A percentile compares a stretch with the other conserved stretches of the same genome.
Evolutionary conservation across 2,113 vertebrate species (phyloP).

Genomic region (Menura novaehollandiae): DNA sequence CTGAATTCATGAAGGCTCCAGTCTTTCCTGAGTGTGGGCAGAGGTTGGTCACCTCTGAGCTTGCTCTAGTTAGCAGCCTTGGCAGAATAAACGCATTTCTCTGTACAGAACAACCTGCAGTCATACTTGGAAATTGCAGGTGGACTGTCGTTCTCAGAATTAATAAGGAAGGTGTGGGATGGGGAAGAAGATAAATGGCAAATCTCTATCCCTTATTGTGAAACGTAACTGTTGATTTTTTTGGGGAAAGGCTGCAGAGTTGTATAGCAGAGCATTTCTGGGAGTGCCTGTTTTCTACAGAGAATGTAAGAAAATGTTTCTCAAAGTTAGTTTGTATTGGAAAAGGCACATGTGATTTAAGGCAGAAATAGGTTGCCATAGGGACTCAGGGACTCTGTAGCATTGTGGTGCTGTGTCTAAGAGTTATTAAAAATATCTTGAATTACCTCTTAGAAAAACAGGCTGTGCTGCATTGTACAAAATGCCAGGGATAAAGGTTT

Average conservation of each 20-base stretch:
- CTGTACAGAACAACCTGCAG: not conserved
- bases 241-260: not conserved
- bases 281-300: not conserved
- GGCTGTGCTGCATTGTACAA: not conserved
- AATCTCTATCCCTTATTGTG: not conserved
- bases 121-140: not conserved
- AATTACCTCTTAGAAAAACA: not conserved
- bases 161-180: not conserved
- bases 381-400: not conserved
- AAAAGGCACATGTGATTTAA: not conserved
- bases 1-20: accelerated
- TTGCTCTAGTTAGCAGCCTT: not conserved
- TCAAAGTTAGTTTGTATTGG: not conserved
- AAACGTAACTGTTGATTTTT: not conserved
- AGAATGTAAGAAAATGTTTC: not conserved
- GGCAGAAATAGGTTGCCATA: not conserved
- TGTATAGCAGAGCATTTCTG: not conserved
- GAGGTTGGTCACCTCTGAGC: not conserved
- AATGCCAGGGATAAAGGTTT: not conserved
- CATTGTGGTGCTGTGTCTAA: not conserved
- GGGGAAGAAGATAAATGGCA: not conserved
- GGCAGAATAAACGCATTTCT: not conserved
- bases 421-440: not conserved
- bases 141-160: not conserved
- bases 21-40: not conserved